These are phyloP conservation scores for Araneus ventricosus DNA, from an alignment of 1,140 invertebrate genomes.

Conservation along the genomic window DNA sequence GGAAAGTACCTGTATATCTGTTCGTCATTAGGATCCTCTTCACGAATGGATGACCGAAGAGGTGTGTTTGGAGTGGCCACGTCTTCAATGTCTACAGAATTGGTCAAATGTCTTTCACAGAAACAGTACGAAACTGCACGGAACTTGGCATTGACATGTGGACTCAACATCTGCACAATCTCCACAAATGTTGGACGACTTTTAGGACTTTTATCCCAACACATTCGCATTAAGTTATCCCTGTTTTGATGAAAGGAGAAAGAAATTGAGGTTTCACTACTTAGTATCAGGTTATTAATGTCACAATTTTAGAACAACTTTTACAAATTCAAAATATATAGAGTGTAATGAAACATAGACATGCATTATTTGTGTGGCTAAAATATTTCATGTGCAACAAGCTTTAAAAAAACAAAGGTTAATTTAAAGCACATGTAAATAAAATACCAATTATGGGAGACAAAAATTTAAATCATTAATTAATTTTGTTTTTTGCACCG, in stretches of 20 bases:
- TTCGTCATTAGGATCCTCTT: conserved; percentile 63
- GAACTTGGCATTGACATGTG: conserved; percentile 54
- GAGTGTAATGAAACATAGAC: no score
- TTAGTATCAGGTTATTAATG: no score
- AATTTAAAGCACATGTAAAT: no score
- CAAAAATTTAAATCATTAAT: no score
- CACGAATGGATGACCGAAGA: conserved; percentile 39
- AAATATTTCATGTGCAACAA: no score
- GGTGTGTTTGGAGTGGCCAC: conserved; percentile 76
- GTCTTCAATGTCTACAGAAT: conserved; percentile 55
- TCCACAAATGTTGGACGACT: conserved; percentile 92
- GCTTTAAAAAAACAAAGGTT: no score
- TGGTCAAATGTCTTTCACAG: conserved; percentile 82
- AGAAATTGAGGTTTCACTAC: background rate
- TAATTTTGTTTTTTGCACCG: no score
- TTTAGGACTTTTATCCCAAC: conserved; percentile 90
- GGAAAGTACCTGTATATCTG: conserved; percentile 77
- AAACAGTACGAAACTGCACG: conserved; percentile 76
- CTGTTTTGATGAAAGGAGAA: conserved; percentile 78
- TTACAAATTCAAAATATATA: no score
- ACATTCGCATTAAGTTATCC: conserved; percentile 92
- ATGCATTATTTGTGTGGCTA: no score
- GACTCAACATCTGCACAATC: conserved; percentile 82
- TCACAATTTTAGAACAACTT: no score
- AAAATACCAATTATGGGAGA: no score